These are phyloP conservation scores for Aplysia californica DNA, from an alignment of 1,140 invertebrate genomes.

Conservation along the genomic window DNA sequence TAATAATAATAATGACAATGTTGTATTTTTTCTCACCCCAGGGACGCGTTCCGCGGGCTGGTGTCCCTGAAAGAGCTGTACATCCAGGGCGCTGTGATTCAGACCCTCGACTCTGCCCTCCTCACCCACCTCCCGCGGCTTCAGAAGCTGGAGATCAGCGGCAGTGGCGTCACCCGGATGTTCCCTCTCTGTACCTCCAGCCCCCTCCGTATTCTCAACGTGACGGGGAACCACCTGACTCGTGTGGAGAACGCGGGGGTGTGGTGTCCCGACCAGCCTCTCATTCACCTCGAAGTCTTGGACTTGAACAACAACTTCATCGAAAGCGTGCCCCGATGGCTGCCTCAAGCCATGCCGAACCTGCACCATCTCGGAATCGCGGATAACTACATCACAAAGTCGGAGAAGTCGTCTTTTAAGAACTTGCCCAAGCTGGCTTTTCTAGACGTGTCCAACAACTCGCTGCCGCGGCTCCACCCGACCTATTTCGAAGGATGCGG, in stretches of 20 bases:
- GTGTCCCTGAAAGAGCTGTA: constrained; percentile 22
- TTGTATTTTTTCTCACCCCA: constrained; percentile 10
- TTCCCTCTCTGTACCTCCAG: constrained; percentile 22
- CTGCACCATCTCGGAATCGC: constrained; percentile 27
- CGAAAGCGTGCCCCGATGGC: constrained; percentile 18
- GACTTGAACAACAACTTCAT: constrained; percentile 37
- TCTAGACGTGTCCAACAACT: constrained; percentile 35
- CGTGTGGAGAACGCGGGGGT: constrained; percentile 24
- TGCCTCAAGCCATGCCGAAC: constrained; percentile 25
- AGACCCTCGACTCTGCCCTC: constrained; percentile 24
- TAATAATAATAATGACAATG: too few relatives aligned
- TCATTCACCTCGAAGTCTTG: constrained; percentile 19
- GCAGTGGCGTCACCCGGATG: constrained; percentile 24
- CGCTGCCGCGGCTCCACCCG: background rate
- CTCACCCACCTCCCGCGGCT: constrained; percentile 21
- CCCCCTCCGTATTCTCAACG: constrained; percentile 25
- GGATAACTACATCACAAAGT: constrained; percentile 30
- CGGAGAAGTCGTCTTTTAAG: constrained; percentile 8
- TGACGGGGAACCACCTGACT: constrained; percentile 31
- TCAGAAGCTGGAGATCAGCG: constrained; percentile 25
- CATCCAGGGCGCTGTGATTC: constrained; percentile 30
- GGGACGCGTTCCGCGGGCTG: constrained; percentile 32
- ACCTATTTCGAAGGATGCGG: constrained; percentile 20
- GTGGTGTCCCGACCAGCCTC: constrained; percentile 9
- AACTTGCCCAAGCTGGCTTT: constrained; percentile 19